Percentiles rank a stretch among this genome's conserved stretches.
These are phyloP conservation scores for Spea multiplicata DNA, from an alignment of 2,113 vertebrate genomes.

Conservation along the genomic window DNA sequence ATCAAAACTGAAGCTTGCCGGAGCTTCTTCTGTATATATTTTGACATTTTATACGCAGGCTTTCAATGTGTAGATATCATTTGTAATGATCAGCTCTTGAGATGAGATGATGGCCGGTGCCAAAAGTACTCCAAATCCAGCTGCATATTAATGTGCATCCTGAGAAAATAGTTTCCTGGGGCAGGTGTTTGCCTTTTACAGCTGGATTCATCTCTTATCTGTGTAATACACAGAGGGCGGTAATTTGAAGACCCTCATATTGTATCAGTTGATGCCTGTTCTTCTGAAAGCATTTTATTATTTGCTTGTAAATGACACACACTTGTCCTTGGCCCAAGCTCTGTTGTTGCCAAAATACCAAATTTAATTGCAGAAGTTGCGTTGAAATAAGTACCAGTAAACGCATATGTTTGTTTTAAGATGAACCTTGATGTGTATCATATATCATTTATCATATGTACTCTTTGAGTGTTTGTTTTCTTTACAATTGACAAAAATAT, in stretches of 20 bases:
- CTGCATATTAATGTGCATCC: conserved; percentile 26
- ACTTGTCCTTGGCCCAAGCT: conserved; percentile 31
- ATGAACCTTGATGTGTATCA: too few species aligned
- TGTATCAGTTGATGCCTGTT: conserved; percentile 42
- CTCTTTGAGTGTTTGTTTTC: too few species aligned
- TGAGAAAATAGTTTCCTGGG: conserved; percentile 29
- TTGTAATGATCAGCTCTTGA: conserved; percentile 27
- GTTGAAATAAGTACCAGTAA: too few species aligned
- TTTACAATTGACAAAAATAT: too few species aligned
- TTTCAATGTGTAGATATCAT: conserved; percentile 4
- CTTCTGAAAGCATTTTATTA: conserved; percentile 22
- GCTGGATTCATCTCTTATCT: conserved; percentile 42
- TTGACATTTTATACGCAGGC: neutral
- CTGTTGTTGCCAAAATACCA: conserved; percentile 8
- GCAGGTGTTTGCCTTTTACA: conserved; percentile 30
- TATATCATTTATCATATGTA: too few species aligned
- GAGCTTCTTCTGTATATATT: neutral
- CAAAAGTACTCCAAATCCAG: conserved; percentile 29
- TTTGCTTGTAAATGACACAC: conserved; percentile 25
- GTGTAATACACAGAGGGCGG: conserved; percentile 9
- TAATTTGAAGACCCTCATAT: conserved; percentile 33
- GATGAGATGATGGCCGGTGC: conserved; percentile 25
- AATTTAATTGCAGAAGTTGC: too few species aligned
- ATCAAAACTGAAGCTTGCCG: neutral
- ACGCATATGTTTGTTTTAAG: too few species aligned